Conservation (phyloP, 1,140 invertebrate genomes). For the Bombus consobrinus region DNA sequence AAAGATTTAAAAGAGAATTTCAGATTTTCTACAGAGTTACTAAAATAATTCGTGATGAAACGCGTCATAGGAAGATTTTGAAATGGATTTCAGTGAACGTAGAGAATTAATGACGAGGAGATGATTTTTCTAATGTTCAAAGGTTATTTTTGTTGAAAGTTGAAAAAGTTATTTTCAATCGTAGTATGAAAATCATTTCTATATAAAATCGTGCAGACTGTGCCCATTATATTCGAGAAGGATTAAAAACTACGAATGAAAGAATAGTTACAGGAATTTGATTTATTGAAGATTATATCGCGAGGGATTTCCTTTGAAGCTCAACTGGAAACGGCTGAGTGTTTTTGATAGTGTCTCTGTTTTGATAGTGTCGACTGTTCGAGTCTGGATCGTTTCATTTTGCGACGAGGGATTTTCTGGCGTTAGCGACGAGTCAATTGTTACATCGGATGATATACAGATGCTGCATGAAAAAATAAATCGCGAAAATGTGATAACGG, state of each 20-base stretch:
- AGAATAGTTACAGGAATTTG: neutral
- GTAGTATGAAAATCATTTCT: neutral
- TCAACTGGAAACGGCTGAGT: neutral
- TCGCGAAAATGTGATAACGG: conserved; percentile 2
- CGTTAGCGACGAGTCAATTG: conserved; percentile 14
- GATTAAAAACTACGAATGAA: neutral
- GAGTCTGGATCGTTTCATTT: conserved; percentile 1
- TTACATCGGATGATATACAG: conserved; percentile 19
- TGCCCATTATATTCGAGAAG: neutral
- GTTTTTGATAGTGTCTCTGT: conserved; percentile 13
- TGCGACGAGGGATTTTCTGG: conserved; percentile 5
- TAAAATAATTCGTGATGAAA: neutral
- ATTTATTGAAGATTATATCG: conserved; percentile 32
- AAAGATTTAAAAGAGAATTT: neutral
- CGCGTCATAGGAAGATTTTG: neutral
- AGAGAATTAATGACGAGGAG: too few relatives aligned
- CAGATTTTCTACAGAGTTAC: neutral
- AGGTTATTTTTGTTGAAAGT: too few relatives aligned
- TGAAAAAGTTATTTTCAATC: neutral
- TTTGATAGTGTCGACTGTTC: neutral
- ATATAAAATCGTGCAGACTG: neutral
- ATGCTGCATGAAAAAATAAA: neutral
- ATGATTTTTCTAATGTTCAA: neutral
- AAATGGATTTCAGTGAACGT: neutral
- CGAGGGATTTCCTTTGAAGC: conserved; percentile 24